Base-by-base conservation (phyloP, 2,888 invertebrate species). In the Sinopyrophorus schimmeli region DNA sequence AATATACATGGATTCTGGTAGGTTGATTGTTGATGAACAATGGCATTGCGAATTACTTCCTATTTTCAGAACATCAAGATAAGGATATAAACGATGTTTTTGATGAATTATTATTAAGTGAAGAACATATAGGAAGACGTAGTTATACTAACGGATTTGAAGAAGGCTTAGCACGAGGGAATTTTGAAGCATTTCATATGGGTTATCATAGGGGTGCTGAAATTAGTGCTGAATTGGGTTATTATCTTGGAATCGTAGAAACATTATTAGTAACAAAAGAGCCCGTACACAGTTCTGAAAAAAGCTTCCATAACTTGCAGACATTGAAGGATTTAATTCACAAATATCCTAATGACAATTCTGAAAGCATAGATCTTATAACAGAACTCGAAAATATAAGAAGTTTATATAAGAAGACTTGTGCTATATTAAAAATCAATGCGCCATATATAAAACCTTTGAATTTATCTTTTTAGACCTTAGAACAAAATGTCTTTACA, bases 201-300 rank as follows among this genome's bases (percentile, higher is more conserved):
- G 92, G 92, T 1, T 89, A 87, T 67, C 86, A 89, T 54, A 81
- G 84, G 70, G 90, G 89, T 5, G 80, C 84, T 38, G 82, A 86
- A 66, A 66, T 91, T 10, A 90, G 90, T 2, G 80, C 83, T 30
- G 89, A 90, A 73, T 72, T 92, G 64, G 92, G 91, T 4, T 83
- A 80, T 65, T 90, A 87, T 63, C 74, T 80, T 34, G 86, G 86
- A 2, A 74, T 80, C 30, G 72, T 83, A 1, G 75, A 79, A 42
- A 74, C 17, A 23, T 42, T 64, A 1, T 63, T 70, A 43, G 58
- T 68, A 20, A 56, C 54, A 38, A 64, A 66, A 30, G 56, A 69
- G 1, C 66, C 68, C 2, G 39, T 43, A 24, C 5, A 5, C 24
- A 74, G 76, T 47, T 69, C 78, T 0, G 78, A 80, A 1, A 88